These are phyloP conservation scores for Verasper variegatus DNA, from an alignment of 2,113 vertebrate species.

Conservation along the genomic window DNA sequence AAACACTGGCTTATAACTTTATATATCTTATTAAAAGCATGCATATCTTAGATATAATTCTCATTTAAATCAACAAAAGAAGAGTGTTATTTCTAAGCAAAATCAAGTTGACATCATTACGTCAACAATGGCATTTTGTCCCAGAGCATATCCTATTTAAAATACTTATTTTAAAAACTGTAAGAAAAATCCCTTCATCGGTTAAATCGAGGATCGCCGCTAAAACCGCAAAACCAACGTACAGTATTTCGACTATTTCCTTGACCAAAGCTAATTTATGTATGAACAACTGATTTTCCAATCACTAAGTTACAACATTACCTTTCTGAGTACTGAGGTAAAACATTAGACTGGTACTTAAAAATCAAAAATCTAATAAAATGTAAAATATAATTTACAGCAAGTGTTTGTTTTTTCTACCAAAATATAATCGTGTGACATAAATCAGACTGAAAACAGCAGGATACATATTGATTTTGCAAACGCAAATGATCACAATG, in stretches of 20 bases:
- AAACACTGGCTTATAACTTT: constrained; percentile 70
- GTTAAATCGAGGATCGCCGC: constrained; percentile 47
- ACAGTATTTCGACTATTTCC: constrained; percentile 63
- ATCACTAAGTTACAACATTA: constrained; percentile 61
- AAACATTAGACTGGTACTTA: constrained; percentile 60
- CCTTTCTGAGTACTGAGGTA: constrained; percentile 73
- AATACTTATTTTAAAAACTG: constrained; percentile 73
- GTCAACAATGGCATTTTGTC: constrained; percentile 79
- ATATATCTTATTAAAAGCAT: constrained; percentile 82
- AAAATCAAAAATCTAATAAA: constrained; percentile 26
- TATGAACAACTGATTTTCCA: constrained; percentile 41
- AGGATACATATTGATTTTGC: constrained; percentile 37
- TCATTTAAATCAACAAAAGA: constrained; percentile 68
- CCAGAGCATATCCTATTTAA: constrained; percentile 78
- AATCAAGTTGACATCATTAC: constrained; percentile 64
- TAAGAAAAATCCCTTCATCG: constrained; percentile 73
- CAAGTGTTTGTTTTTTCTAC: constrained; percentile 40
- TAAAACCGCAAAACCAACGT: constrained; percentile 42
- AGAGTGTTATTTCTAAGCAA: constrained; percentile 64
- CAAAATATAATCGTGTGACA: constrained; percentile 63
- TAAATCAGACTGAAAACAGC: constrained; percentile 46
- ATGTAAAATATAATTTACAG: constrained; percentile 64
- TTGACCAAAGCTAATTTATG: constrained; percentile 39
- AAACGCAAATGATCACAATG: neutral
- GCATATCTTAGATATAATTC: constrained; percentile 82